These are phyloP conservation scores for Tinamus major DNA, from an alignment of 2,797 vertebrate genomes.

Conservation along the genomic window DNA sequence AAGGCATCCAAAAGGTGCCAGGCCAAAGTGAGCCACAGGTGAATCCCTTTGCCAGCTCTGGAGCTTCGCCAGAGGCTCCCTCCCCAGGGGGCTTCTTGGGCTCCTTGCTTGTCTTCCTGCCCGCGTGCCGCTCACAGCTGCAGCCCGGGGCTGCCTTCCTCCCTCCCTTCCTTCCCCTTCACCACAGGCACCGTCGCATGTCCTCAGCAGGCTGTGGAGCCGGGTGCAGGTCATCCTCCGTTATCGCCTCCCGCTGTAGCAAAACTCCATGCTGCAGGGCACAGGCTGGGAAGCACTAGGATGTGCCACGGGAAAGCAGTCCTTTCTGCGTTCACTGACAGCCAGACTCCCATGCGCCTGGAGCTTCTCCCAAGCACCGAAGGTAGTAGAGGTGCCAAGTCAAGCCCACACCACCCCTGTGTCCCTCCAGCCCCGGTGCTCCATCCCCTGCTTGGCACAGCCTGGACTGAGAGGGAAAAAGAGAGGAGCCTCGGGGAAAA, in stretches of 20 bases:
- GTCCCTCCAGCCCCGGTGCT: background rate
- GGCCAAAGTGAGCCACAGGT: background rate
- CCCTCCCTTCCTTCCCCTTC: background rate
- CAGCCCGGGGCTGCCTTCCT: background rate
- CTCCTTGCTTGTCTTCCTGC: fast-evolving
- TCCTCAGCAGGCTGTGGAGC: background rate
- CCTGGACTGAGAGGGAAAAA: too few relatives aligned
- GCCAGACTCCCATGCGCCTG: too few relatives aligned
- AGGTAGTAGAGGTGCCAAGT: background rate
- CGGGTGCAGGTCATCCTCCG: too few relatives aligned
- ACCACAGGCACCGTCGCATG: background rate
- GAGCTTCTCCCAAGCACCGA: background rate
- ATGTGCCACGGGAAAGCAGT: background rate
- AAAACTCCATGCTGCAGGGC: background rate
- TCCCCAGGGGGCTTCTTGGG: fast-evolving
- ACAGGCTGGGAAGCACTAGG: background rate
- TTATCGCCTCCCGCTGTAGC: too few relatives aligned
- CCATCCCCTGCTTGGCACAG: too few relatives aligned
- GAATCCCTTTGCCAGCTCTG: background rate
- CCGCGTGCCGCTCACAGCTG: background rate
- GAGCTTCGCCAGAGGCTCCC: fast-evolving
- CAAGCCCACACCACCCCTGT: background rate
- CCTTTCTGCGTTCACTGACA: too few relatives aligned
- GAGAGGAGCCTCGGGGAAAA: too few relatives aligned
- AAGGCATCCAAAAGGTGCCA: background rate